phyloP scores from a whole-genome alignment of 2,797 vertebrate genomes.

The Anguilla obscura region DNA sequence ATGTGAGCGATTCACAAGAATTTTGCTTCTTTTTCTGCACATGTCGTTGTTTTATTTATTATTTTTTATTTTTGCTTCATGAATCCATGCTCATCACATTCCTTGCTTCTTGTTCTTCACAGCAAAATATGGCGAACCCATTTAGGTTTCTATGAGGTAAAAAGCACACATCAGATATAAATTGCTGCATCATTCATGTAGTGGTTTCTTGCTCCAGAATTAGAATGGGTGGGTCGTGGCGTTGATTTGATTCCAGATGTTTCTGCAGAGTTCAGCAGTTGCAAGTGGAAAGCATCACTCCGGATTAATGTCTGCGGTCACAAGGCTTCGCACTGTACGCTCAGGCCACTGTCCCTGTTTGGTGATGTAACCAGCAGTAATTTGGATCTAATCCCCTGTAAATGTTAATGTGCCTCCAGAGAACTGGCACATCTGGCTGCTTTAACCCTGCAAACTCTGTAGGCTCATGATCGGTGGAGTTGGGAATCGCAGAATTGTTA shows the following conservation, averaged over 20 bases:
- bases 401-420: slow-evolving; percentile 58
- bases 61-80: background rate
- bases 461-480: background rate
- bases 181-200: background rate
- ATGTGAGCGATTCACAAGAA: background rate
- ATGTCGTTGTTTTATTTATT: background rate
- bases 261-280: background rate
- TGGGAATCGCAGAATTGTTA: background rate
- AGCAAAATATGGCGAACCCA: background rate
- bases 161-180: background rate
- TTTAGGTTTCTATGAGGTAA: background rate
- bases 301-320: background rate
- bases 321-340: background rate
- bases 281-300: background rate
- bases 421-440: slow-evolving; percentile 50
- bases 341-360: background rate
- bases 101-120: background rate
- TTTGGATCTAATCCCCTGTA: slow-evolving; percentile 65
- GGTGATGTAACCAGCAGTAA: slow-evolving; percentile 42
- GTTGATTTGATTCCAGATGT: background rate
- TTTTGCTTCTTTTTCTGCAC: background rate
- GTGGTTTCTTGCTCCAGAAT: background rate
- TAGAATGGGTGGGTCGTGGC: background rate
- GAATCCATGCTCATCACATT: background rate
- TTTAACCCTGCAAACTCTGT: slow-evolving; percentile 47